Percentiles rank a stretch among this genome's conserved stretches.
phyloP scores from a whole-genome alignment of 2,888 invertebrate species.

The Aphelenchoides bicaudatus region DNA sequence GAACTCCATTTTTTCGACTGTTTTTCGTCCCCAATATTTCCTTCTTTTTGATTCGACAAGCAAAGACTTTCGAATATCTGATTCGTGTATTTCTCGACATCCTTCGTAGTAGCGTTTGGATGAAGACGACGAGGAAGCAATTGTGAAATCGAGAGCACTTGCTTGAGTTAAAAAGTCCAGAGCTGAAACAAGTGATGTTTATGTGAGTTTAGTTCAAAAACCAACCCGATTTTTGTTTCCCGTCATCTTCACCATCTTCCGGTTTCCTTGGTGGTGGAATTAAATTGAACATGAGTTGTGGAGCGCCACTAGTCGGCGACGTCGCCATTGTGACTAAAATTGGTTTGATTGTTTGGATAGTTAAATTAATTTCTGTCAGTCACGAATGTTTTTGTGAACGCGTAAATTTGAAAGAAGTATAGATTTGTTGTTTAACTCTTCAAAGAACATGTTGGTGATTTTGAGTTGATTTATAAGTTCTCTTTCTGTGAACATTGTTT shows the following conservation, averaged over 20 bases:
- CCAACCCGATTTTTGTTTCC: too few species aligned
- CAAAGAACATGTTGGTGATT: too few species aligned
- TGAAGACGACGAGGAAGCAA: not conserved
- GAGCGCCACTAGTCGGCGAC: not conserved
- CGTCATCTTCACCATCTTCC: not conserved
- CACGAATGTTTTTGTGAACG: too few species aligned
- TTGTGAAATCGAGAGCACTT: not conserved
- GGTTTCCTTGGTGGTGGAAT: constrained; percentile 7
- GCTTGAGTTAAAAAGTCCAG: constrained; percentile 14
- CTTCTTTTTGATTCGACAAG: constrained; percentile 38
- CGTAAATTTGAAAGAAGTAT: too few species aligned
- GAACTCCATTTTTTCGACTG: constrained; percentile 56
- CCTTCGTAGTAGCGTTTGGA: constrained; percentile 15
- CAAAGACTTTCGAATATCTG: constrained; percentile 55
- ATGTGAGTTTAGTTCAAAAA: not conserved
- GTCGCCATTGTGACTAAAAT: too few species aligned
- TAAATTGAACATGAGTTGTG: constrained; percentile 4
- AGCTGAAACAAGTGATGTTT: not conserved
- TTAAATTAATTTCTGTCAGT: too few species aligned
- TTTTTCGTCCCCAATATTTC: constrained; percentile 36
- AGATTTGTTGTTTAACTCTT: too few species aligned
- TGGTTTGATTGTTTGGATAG: too few species aligned
- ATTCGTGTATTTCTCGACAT: constrained; percentile 44
- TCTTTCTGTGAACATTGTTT: too few species aligned
- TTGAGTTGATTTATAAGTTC: too few species aligned